Conservation (phyloP, 1,140 invertebrate genomes). For the Zaprionus africanus region DNA sequence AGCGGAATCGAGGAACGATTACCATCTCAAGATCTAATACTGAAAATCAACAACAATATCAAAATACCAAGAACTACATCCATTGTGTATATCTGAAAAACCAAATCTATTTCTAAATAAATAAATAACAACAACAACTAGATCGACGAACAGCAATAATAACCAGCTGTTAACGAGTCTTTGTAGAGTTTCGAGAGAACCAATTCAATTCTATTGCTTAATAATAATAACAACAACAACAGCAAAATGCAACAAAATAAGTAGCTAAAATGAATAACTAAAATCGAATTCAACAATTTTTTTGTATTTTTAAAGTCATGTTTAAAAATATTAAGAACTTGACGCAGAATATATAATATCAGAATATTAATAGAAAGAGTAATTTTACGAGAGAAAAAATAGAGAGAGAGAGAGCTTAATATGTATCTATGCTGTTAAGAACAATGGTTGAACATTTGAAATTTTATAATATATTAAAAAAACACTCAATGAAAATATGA, state of each 20-base stretch:
- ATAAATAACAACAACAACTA: conserved; percentile 80
- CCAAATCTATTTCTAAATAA: conserved; percentile 79
- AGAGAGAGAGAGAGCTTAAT: conserved; percentile 42
- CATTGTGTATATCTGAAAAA: conserved; percentile 76
- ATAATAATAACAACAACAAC: conserved; percentile 12
- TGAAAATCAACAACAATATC: conserved; percentile 50
- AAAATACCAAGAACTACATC: conserved; percentile 78
- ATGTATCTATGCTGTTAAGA: conserved; percentile 63
- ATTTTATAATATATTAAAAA: conserved; percentile 67
- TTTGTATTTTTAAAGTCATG: conserved; percentile 77
- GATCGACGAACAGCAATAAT: conserved; percentile 63
- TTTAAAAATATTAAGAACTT: conserved; percentile 77
- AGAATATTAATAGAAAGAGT: conserved; percentile 22
- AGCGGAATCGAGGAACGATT: conserved; percentile 64
- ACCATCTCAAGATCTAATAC: conserved; percentile 67
- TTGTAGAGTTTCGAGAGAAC: conserved; percentile 15
- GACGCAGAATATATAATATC: conserved; percentile 7
- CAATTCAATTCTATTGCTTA: conserved; percentile 23
- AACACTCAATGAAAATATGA: conserved; percentile 48
- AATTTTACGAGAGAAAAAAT: conserved; percentile 17
- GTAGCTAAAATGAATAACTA: conserved; percentile 17
- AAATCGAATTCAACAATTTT: conserved; percentile 40
- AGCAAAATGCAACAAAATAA: conserved; percentile 55
- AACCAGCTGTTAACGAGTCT: conserved; percentile 12
- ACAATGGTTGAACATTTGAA: conserved; percentile 63